Evolutionary conservation across 1,140 invertebrate genomes (phyloP).

Genomic region (Microplitis demolitor): DNA sequence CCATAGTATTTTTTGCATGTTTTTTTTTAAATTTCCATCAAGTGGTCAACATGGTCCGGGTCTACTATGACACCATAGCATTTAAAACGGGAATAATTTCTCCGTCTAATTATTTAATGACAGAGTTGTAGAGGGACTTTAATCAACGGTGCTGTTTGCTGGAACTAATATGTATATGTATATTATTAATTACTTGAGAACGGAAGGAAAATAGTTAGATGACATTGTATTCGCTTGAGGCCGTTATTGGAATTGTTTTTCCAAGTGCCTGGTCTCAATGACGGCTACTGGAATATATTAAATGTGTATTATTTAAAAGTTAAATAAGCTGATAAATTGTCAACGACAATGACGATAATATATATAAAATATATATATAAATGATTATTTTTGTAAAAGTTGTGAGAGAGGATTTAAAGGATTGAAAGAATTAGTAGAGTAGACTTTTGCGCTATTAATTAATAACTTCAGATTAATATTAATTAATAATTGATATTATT

Average conservation of each 20-base stretch:
- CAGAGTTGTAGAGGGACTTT: too few species aligned
- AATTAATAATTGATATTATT: slow-evolving; percentile 19
- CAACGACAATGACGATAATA: not conserved
- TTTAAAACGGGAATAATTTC: too few species aligned
- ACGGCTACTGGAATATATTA: not conserved
- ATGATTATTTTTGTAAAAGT: slow-evolving; percentile 21
- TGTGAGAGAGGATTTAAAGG: not conserved
- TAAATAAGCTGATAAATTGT: not conserved
- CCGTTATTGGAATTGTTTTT: not conserved
- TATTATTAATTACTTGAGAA: not conserved
- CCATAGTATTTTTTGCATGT: too few species aligned
- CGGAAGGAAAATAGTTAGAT: too few species aligned
- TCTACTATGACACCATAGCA: too few species aligned
- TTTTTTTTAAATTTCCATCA: too few species aligned
- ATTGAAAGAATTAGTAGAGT: too few species aligned
- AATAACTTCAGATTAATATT: not conserved
- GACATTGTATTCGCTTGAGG: not conserved
- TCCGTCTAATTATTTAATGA: too few species aligned
- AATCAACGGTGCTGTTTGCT: too few species aligned
- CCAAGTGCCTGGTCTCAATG: not conserved
- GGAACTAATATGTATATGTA: too few species aligned
- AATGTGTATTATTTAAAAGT: too few species aligned
- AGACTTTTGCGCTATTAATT: not conserved
- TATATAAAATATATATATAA: not conserved
- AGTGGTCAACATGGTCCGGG: too few species aligned